phyloP scores from a whole-genome alignment of 2,888 invertebrate genomes.

The Tillus elongatus region DNA sequence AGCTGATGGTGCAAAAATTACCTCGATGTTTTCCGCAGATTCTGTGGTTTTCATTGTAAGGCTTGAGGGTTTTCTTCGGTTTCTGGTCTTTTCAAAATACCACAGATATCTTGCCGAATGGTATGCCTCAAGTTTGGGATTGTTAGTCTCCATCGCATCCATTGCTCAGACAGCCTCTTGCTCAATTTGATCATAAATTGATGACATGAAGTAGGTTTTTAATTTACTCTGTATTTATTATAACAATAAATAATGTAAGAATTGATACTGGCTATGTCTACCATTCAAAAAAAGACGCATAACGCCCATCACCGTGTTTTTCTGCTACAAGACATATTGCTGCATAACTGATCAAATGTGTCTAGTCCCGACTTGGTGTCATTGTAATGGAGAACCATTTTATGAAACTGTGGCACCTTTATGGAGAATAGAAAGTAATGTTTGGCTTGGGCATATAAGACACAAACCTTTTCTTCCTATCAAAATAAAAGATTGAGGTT shows the following conservation, averaged over 20 bases:
- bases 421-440: too few species aligned
- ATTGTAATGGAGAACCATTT: constrained; percentile 10
- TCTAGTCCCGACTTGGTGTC: constrained; percentile 15
- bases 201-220: constrained; percentile 13
- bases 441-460: too few species aligned
- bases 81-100: constrained; percentile 7
- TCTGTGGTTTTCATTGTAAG: constrained; percentile 8
- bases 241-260: constrained; percentile 13
- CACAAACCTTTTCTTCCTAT: too few species aligned
- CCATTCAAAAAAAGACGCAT: constrained; percentile 11
- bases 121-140: too few species aligned
- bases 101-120: constrained; percentile 12
- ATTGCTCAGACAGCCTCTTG: constrained; percentile 11
- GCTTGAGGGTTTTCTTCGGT: constrained; percentile 1
- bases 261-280: constrained; percentile 9
- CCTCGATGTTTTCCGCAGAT: constrained; percentile 13
- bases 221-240: constrained; percentile 9
- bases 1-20: constrained; percentile 11
- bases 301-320: constrained; percentile 14
- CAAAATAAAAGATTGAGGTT: too few species aligned
- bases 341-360: constrained; percentile 12
- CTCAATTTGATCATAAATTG: constrained; percentile 14
- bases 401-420: too few species aligned
- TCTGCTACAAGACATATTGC: constrained; percentile 9
- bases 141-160: constrained; percentile 10